Base-by-base conservation (phyloP, 1,140 invertebrate species). In the Cotesia chilonis region DNA sequence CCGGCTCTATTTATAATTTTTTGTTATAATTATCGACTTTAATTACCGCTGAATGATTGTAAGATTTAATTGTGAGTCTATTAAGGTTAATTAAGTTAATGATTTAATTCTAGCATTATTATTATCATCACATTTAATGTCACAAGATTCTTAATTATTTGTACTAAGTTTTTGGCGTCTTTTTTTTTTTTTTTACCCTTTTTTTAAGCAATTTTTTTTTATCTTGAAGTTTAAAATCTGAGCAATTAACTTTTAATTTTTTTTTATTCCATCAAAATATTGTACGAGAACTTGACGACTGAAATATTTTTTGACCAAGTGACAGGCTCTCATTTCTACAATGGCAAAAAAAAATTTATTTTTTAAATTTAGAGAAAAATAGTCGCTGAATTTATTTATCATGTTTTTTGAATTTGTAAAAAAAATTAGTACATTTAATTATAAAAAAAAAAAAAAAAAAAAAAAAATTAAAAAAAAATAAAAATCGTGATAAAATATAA, bases 281-380 rank as follows among this genome's bases (percentile, higher is more conserved):
- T 17, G 6, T 4, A 41, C 12, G 61, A 64, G 61, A 64, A 64
- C 61, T 64, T 41, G 37, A 14, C 37, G 37, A 41, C 61, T 64
- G 61, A 64, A 41, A 41, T 64, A 41, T 60, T 60, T 60, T 60
- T 60, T 28, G 59, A 60, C 59, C 59, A 60, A 60, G 59, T 60
- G 59, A 60, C 59, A 60, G 36, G 28, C 59, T 60, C 59, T 60
- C 59, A 35, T 20, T 35, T 61, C 7, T 17, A 3, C 3, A 12
- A 60, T 60, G 28, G n/a, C 9, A 63, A 28, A 28, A 28, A 28
- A 28, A 28, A 28, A 2, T 28, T 28, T 28, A 28, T 28, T 28
- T 28, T 28, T 28, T 28, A 28, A 28, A 28, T 28, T 28, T 28
- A 28, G 28, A 28, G 28, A 28, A 28, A 28, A 28, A 28, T 28